Base-by-base conservation (phyloP, 2,797 vertebrate species). In the Apogon talboti region DNA sequence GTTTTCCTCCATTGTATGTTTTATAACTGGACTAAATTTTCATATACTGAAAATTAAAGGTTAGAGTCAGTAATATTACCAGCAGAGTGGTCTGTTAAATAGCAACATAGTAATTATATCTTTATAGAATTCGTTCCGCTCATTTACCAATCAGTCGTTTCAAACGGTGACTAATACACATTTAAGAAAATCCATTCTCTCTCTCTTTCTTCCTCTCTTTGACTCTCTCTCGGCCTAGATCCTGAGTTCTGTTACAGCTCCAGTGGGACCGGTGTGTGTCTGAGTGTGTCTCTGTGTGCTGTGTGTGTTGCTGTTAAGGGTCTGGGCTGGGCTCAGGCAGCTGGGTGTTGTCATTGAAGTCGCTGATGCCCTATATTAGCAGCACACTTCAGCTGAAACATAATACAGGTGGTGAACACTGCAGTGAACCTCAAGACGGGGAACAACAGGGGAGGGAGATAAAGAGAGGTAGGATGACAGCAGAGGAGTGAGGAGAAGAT, bases 281-380 rank as follows among this genome's bases (percentile, higher is more conserved):
- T 37, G 58, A 57, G 57, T 64, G 53, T 28, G 19, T 65, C 59
- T 54, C 57, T 15, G 62, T 53, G 55, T 35, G 63, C 18, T 44
- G 30, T 42, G 35, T 66, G 69, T 13, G 52, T 54, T 21, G 19
- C 19, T 21, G 19, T 21, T 21, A 21, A 21, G 37, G 61, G 60
- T 64, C 57, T 47, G 46, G 47, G 56, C 16, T 40, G 50, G 71
- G 54, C 55, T 60, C 16, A 10, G 52, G 67, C n/a, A 3, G 40
- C 51, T 67, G 72, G 46, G 66, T 76, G 82, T 76, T 87, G 73
- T 81, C 76, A 61, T 68, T 88, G 65, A 83, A 81, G 85, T 82
- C 76, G 64, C 57, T 79, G 72, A 83, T 83, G 91, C 68, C 88
- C 89, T 91, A 91, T 80, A 92, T 93, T 87, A 85, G 75, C 64